These are phyloP conservation scores for Drosophila kohkoa DNA, from an alignment of 1,140 invertebrate genomes.

Conservation along the genomic window DNA sequence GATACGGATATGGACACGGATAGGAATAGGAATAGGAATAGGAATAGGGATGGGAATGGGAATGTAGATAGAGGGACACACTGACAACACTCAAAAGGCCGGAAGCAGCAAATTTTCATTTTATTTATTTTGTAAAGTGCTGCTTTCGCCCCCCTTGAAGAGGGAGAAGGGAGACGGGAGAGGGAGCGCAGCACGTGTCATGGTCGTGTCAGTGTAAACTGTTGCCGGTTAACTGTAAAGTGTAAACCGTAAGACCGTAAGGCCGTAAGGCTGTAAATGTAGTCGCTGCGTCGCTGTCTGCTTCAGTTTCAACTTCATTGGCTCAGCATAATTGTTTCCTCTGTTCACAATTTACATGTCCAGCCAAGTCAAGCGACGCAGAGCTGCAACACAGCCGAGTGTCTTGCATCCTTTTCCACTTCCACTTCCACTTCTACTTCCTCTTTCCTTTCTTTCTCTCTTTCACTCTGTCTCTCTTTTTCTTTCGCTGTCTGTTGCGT, in stretches of 20 bases:
- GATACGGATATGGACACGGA: conserved; percentile 65
- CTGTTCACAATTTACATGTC: conserved; percentile 54
- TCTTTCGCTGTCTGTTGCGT: not conserved
- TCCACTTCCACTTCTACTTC: not conserved
- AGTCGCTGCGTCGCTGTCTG: conserved; percentile 33
- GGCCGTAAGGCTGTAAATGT: conserved; percentile 2
- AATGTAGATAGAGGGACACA: conserved; percentile 13
- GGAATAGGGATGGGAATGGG: conserved; percentile 15
- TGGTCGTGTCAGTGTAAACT: conserved; percentile 41
- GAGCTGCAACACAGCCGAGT: conserved; percentile 1
- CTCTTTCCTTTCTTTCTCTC: not conserved
- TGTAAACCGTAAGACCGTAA: conserved; percentile 12
- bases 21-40: conserved; percentile 24
- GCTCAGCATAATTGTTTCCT: conserved; percentile 79
- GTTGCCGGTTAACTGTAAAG: not conserved
- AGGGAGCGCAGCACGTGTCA: conserved; percentile 20
- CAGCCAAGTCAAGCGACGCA: conserved; percentile 20
- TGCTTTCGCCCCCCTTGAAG: conserved; percentile 25
- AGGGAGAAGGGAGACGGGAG: not conserved
- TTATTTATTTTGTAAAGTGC: conserved; percentile 82
- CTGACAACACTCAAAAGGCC: conserved; percentile 43
- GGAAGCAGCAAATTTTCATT: conserved; percentile 82
- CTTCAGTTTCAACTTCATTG: conserved; percentile 72
- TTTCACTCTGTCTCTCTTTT: not conserved
- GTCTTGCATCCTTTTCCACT: conserved; percentile 8